Conservation (phyloP, 92 coral and sea anemone species). For the Parazoanthus darwini region DNA sequence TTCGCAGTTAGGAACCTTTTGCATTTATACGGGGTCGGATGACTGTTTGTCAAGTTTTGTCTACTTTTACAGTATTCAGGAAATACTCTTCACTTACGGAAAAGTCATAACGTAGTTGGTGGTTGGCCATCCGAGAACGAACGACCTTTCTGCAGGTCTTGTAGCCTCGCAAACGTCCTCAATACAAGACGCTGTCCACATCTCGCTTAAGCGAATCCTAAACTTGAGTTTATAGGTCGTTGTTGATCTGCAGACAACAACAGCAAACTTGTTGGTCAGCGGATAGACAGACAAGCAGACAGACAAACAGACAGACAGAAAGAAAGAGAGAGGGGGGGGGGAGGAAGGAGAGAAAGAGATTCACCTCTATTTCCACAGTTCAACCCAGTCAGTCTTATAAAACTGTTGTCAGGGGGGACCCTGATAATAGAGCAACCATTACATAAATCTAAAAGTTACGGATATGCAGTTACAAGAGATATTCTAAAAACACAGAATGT, state of each 20-base stretch:
- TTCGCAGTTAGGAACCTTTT: too few relatives aligned
- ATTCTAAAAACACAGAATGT: too few relatives aligned
- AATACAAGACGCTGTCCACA: conserved; percentile 87
- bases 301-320: not conserved
- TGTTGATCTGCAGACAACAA: conserved; percentile 65
- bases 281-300: not conserved
- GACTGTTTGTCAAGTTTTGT: too few relatives aligned
- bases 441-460: too few relatives aligned
- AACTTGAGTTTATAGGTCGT: conserved; percentile 86
- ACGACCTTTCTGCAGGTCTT: conserved; percentile 86
- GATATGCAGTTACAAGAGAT: too few relatives aligned
- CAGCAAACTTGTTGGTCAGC: not conserved
- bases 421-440: too few relatives aligned
- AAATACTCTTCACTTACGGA: conserved; percentile 53
- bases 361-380: too few relatives aligned
- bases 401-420: too few relatives aligned
- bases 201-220: conserved; percentile 83
- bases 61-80: not conserved
- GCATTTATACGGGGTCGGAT: too few relatives aligned
- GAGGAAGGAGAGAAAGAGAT: too few relatives aligned
- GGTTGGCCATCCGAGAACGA: conserved; percentile 99
- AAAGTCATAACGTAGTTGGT: conserved; percentile 88
- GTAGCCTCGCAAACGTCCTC: conserved; percentile 88
- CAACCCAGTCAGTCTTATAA: too few relatives aligned
- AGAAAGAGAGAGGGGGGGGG: too few relatives aligned